Percentiles rank a stretch among this genome's conserved stretches.
These are phyloP conservation scores for Polypterus senegalus DNA, from an alignment of 2,113 vertebrate species.

Conservation along the genomic window DNA sequence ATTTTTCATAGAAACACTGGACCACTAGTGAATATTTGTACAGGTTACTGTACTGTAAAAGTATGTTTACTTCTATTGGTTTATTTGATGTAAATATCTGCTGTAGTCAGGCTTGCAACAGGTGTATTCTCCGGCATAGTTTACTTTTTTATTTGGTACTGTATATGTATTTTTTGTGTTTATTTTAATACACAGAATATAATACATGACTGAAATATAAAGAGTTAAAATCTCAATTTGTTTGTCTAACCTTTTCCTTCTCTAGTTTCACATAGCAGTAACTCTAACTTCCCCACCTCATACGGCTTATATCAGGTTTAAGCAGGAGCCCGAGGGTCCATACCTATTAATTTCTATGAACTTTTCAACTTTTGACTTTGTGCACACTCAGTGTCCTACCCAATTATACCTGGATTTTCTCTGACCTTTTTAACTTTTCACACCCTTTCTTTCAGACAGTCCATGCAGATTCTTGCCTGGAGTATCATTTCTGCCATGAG, in stretches of 20 bases:
- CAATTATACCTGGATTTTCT: conserved; percentile 38
- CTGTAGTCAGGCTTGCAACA: no score
- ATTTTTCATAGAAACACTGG: no score
- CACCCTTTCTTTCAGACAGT: conserved; percentile 21
- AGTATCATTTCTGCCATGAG: conserved; percentile 22
- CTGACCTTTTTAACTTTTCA: conserved; percentile 37
- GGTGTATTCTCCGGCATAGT: no score
- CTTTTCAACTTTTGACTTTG: conserved; percentile 52
- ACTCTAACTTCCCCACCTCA: conserved; percentile 7
- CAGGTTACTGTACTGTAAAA: no score
- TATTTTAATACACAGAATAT: no score
- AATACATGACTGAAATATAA: no score
- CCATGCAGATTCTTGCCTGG: conserved; percentile 30
- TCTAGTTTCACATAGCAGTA: not conserved
- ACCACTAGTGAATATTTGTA: no score
- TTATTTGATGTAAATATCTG: no score
- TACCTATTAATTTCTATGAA: conserved; percentile 38
- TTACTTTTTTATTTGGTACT: no score
- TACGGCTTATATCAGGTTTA: conserved; percentile 31
- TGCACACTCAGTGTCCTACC: conserved; percentile 25
- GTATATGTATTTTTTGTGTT: no score
- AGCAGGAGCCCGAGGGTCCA: conserved; percentile 21
- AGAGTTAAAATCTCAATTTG: not conserved
- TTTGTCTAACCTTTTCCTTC: not conserved
- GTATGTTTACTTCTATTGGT: no score